Base-by-base conservation (phyloP, 92 coral and sea anemone species). In the Anthopleura xanthogrammica region DNA sequence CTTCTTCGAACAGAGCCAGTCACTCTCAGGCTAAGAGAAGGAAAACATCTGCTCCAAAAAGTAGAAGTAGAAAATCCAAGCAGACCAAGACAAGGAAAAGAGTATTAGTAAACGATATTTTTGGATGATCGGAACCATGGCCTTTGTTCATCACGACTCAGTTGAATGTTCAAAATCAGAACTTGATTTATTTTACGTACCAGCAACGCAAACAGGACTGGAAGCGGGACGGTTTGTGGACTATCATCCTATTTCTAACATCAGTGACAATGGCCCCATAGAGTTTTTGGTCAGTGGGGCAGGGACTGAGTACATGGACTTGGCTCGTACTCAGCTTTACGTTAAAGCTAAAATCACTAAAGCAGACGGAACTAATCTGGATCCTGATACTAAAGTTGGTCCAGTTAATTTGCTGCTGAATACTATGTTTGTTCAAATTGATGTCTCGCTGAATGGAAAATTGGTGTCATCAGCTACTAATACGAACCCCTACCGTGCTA, bases 241-340 rank as follows among this genome's bases (percentile, higher is more conserved):
- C 56, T 77, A 41, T 76, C 90, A 87, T 41, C 90, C 90, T 19
- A 76, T 88, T n/a, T 83, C 88, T 57, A 88, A 85, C 77, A 85
- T 88, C 50, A 73, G 81, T 12, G 85, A 88, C 71, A 78, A 77
- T 74, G 91, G 88, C 0, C 85, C 91, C 5, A 84, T 88, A 58
- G 84, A 82, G 50, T 88, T 88, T 83, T 77, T 57, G 23, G 79
- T 82, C 39, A 82, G 85, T 41, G 79, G 85, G 0, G 85, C 85
- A 66, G 85, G 85, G 8, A 82, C 79, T 3, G 85, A 82, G 72
- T 76, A 83, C 75, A 78, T 84, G 77, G 77, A 85, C 41, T 50
- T 85, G 41, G 83, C 88, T 40, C 77, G 75, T 2, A 85, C 78
- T 57, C 79, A 74, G 41, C 88, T 85, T 39, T 78, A 55, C 70